Conservation (phyloP, 2,888 invertebrate genomes). For the Timema cristinae region DNA sequence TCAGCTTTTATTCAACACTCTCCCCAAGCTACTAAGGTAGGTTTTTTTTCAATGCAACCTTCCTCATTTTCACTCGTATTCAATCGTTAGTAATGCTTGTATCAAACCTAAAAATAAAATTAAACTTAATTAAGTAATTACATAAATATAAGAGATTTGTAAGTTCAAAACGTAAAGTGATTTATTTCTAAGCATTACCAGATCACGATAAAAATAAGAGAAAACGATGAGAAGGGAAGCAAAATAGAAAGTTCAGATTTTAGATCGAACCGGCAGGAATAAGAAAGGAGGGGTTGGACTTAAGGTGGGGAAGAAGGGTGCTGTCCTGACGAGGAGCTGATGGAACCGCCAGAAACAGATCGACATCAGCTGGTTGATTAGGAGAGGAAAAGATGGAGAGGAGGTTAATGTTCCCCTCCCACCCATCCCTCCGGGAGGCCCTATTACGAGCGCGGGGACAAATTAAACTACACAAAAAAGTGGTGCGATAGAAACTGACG, state of each 20-base stretch:
- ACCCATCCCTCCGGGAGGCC: neutral
- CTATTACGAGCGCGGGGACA: neutral
- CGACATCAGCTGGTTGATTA: neutral
- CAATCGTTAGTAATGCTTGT: no score
- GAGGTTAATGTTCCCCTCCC: neutral
- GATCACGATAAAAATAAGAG: neutral
- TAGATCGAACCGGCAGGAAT: neutral
- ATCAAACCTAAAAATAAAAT: no score
- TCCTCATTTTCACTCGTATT: no score
- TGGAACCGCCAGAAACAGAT: conserved; percentile 21
- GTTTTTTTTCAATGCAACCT: no score
- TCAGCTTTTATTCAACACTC: no score
- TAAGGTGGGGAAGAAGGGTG: neutral
- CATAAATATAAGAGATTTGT: no score
- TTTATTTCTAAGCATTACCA: no score
- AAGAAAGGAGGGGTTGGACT: neutral
- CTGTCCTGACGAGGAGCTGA: conserved; percentile 18
- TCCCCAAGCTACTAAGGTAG: no score
- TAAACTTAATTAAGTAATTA: no score
- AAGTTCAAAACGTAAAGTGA: no score
- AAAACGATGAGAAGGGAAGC: neutral
- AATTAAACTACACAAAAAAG: no score
- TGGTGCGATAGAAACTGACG: no score
- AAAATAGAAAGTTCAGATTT: conserved; percentile 11
- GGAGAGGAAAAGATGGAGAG: neutral